Evolutionary conservation across 2,797 vertebrate genomes (phyloP), one percentile per base, ranked within the genome.

Genomic region (Acomys russatus): DNA sequence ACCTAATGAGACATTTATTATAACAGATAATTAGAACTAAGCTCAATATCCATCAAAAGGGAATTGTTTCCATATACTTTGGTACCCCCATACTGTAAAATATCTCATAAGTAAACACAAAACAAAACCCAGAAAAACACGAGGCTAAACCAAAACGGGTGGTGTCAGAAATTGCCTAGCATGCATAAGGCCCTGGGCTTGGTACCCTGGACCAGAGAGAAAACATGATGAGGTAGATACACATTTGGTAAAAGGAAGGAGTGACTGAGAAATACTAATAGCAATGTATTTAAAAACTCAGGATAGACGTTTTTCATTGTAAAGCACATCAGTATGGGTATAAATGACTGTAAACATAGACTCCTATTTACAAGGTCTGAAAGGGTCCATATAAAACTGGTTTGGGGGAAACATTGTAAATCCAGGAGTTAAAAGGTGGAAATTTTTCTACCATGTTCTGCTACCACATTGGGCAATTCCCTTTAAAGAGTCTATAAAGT

Each of bases 11-110:
- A 66, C 73, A 63, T 70, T 91, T 96, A 89, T 68, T 87, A 70
- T 33, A 86, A 68, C 20, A 54, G 51, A 86, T 71, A 33, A 93
- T 2, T 89, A 54, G 22, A 90, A 93, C 94, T 33, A 79, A 80
- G 2, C n/a, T 85, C 61, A 89, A 64, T 88, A 20, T 44, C 49
- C 56, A 87, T 38, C 25, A 89, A 38, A 10, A 82, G n/a, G 35
- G 3, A 25, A 54, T 80, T 92, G 56, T 79, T 87, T 35, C 51
- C 51, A 88, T 87, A 14, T 54, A 92, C 44, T 83, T 88, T 33
- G 30, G 44, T 87, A 33, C 0, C 17, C 22, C 14, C 84, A 68
- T n/a, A 63, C n/a, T 92, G 25, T 38, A 70, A 92, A 94, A 92
- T 71, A 74, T 5, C 11, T 63, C 54, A 76, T 10, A 87, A 61